Evolutionary conservation across 2,888 invertebrate genomes (phyloP), one percentile per base, ranked within the genome.

Genomic region (Drosophila vallismaia): DNA sequence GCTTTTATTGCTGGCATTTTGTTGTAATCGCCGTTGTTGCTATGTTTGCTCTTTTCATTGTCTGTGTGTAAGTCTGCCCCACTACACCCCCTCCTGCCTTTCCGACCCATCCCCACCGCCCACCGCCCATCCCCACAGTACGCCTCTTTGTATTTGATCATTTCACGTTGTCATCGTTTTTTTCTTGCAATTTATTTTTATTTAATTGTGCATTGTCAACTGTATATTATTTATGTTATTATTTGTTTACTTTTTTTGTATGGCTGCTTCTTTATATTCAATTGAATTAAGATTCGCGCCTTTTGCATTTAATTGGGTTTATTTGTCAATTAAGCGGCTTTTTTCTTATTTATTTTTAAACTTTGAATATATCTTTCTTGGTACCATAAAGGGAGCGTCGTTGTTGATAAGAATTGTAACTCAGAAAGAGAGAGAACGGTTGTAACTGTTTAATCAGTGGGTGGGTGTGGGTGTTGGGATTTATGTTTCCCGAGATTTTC

Each of bases 161-260:
- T 75, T 86, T 86, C 70, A 62, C 69, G 71, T 62, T 70, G 72
- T 77, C 72, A 71, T 88, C 75, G 69, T 52, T 60, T 72, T 62
- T 63, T 63, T 46, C 33, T 29, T 48, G 53, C 46, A 53, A 67
- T 77, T 71, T 72, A 63, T 75, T 76, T 76, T 72, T 71, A 68
- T 75, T 79, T 79, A 77, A 80, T 80, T 79, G 67, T 78, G 76
- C 82, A 71, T 72, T 78, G 74, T 74, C 69, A 55, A 71, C 79
- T 70, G 33, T 29, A 48, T 40, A 60, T 62, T 49, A 51, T 56
- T 48, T 55, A 67, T 51, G 55, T 55, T 53, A 42, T 54, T 57
- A 56, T 64, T 54, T 74, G 57, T 66, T 55, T 64, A 70, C 44
- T 56, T 49, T 70, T 70, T 70, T 70, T 54, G 49, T 44, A 33